Percentiles rank a stretch among this genome's conserved stretches.
Evolutionary conservation across 2,888 invertebrate genomes (phyloP).

Genomic region (Luperina nickerlii): DNA sequence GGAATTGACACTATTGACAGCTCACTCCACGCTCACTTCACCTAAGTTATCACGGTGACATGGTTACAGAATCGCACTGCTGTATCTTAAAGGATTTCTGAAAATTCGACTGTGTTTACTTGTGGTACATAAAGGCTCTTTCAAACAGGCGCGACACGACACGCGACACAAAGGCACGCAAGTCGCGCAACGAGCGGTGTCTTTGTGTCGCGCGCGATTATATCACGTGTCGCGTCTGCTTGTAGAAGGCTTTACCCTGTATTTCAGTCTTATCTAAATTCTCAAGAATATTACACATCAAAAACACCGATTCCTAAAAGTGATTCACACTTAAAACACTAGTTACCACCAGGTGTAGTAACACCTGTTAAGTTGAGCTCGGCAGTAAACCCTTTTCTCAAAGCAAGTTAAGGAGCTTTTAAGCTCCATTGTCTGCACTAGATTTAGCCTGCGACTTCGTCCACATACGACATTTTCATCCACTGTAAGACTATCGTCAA

Average conservation of each 20-base stretch:
- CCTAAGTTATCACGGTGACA: no score
- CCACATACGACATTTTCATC: not conserved
- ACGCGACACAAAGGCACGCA: no score
- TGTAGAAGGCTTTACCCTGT: not conserved
- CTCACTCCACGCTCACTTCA: no score
- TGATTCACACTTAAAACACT: not conserved
- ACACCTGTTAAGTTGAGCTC: not conserved
- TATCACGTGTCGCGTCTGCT: no score
- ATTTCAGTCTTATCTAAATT: not conserved
- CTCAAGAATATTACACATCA: not conserved
- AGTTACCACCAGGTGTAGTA: not conserved
- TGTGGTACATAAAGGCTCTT: no score
- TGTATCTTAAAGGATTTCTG: not conserved
- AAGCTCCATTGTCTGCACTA: constrained; percentile 18
- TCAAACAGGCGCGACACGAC: no score
- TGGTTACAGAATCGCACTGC: no score
- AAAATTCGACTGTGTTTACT: not conserved
- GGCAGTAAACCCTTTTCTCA: constrained; percentile 3
- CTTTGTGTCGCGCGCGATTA: no score
- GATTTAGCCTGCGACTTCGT: constrained; percentile 6
- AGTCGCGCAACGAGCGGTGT: no score
- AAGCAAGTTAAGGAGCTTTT: constrained; percentile 16
- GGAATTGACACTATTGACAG: no score
- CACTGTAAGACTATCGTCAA: not conserved
- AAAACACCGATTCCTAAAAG: not conserved